phyloP scores from a whole-genome alignment of 1,140 invertebrate genomes.

The Leptopilina boulardi region DNA sequence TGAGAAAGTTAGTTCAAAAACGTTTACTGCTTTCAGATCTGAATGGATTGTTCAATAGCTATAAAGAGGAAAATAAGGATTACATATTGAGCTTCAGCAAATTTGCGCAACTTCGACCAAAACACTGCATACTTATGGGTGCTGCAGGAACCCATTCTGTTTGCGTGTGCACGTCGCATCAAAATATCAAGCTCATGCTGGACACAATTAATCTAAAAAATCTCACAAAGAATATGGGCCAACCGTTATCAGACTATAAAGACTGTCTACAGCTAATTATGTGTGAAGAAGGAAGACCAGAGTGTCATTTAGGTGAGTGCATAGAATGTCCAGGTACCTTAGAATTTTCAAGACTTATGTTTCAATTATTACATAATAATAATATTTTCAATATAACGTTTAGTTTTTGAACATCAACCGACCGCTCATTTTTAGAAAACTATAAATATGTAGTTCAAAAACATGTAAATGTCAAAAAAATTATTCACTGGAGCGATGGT shows the following conservation, averaged over 20 bases:
- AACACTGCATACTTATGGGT: neutral
- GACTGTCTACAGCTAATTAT: neutral
- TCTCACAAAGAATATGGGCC: neutral
- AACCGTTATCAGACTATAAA: neutral
- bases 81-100: neutral
- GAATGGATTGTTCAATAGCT: too few species aligned
- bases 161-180: conserved; percentile 21
- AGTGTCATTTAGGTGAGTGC: too few species aligned
- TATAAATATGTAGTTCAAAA: too few species aligned
- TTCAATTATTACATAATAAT: too few species aligned
- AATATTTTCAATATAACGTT: too few species aligned
- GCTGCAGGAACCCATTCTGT: neutral
- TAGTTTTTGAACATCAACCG: too few species aligned
- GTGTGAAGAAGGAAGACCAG: neutral
- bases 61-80: too few species aligned
- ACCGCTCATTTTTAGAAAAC: too few species aligned
- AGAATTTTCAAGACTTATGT: too few species aligned
- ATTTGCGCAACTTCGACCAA: neutral
- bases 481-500: neutral
- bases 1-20: too few species aligned
- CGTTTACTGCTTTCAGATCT: too few species aligned
- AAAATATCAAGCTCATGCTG: neutral
- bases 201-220: neutral
- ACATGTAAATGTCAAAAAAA: neutral
- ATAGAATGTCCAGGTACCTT: too few species aligned